Evolutionary conservation across 1,140 invertebrate genomes (phyloP).

Genomic region (Bombyx mandarina): DNA sequence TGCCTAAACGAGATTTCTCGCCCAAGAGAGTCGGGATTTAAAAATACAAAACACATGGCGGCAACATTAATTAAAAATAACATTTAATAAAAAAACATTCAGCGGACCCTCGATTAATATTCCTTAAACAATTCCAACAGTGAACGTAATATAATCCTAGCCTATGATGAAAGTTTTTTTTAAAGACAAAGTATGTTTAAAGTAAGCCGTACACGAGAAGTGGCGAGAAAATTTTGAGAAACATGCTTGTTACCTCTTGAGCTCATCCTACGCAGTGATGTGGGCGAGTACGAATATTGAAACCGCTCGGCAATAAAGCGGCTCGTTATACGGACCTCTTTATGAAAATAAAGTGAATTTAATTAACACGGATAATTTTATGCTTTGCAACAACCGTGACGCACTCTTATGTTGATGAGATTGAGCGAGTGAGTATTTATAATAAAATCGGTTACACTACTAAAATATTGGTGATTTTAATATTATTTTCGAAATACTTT

Average conservation of each 20-base stretch:
- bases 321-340: constrained; percentile 14
- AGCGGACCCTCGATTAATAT: constrained; percentile 10
- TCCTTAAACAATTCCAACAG: too few species aligned
- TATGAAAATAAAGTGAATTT: too few species aligned
- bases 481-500: too few species aligned
- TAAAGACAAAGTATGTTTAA: constrained; percentile 17
- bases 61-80: constrained; percentile 37
- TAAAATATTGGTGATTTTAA: too few species aligned
- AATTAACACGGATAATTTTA: too few species aligned
- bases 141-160: background rate
- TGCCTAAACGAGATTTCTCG: constrained; percentile 32
- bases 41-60: constrained; percentile 46
- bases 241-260: constrained; percentile 10
- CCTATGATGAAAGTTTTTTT: constrained; percentile 23
- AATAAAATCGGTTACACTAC: too few species aligned
- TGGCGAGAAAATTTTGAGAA: constrained; percentile 37
- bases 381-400: too few species aligned
- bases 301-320: constrained; percentile 20
- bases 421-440: too few species aligned
- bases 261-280: constrained; percentile 31
- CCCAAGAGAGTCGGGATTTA: constrained; percentile 33
- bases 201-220: constrained; percentile 25
- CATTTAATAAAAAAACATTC: constrained; percentile 49
- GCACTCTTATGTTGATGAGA: too few species aligned
- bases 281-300: constrained; percentile 44